Conservation (phyloP, 2,888 invertebrate genomes). For the Drosophila percnosoma region DNA sequence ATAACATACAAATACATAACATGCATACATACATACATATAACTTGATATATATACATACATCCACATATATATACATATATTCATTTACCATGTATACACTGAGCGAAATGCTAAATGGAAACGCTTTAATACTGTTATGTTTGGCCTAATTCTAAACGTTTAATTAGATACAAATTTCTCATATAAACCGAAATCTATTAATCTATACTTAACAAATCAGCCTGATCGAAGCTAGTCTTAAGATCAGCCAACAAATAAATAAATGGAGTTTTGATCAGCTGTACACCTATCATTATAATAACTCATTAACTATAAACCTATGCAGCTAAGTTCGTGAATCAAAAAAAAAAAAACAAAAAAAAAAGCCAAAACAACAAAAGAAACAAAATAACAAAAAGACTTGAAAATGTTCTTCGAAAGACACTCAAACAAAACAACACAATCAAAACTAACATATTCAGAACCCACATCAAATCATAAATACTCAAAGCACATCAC, state of each 20-base stretch:
- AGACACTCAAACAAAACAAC: constrained; percentile 40
- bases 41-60: constrained; percentile 21
- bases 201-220: constrained; percentile 33
- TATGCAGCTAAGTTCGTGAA: constrained; percentile 49
- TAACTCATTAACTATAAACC: constrained; percentile 17
- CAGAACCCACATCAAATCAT: constrained; percentile 23
- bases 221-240: constrained; percentile 9
- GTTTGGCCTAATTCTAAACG: constrained; percentile 75
- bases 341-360: constrained; percentile 22
- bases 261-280: not conserved
- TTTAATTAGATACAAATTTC: constrained; percentile 70
- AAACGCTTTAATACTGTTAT: constrained; percentile 79
- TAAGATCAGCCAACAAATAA: not conserved
- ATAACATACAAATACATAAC: constrained; percentile 8
- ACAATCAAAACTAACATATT: constrained; percentile 56
- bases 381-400: constrained; percentile 41
- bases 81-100: constrained; percentile 69
- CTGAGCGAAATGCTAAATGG: constrained; percentile 74
- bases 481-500: constrained; percentile 12
- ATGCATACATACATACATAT: constrained; percentile 22
- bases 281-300: constrained; percentile 33
- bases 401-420: constrained; percentile 63
- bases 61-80: constrained; percentile 35
- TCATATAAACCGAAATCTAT: constrained; percentile 33
- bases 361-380: not conserved